Base-by-base conservation (phyloP, 2,888 invertebrate species). In the Liodrosophila aerea region DNA sequence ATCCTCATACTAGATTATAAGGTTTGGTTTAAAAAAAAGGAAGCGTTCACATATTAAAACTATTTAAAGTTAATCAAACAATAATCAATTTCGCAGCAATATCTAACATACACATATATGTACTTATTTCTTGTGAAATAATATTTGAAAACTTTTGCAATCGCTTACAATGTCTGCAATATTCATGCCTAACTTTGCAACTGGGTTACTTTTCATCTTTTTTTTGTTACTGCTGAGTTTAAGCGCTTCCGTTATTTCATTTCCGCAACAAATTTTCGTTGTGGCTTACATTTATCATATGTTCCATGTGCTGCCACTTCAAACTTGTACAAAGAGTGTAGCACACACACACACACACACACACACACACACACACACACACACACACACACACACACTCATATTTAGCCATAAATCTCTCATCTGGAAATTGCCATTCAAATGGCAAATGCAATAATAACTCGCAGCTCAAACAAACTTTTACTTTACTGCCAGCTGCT, bases 371-470 rank as follows among this genome's bases (percentile, higher is more conserved):
- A 5, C 16, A 4, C 15, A 8, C 16, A 33, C 7, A n/a, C n/a
- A n/a, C n/a, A n/a, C n/a, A n/a, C 33, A 22, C 22, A 4, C 22
- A 4, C 22, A 22, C 22, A 33, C 47, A 30, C 41, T 34, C 15
- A 36, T 39, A 22, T 31, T 31, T 30, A 49, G 37, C 18, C 54
- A 60, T 71, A 69, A 69, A 60, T 61, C 57, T 76, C 49, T 30
- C 50, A 44, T 47, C 44, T 40, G 46, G 29, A 53, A 46, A 67
- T 56, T 64, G 52, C 40, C 66, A 74, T 60, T 66, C 60, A 73
- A 73, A 74, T 66, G 58, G 52, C 45, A 81, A 76, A 77, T 77
- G 75, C 82, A 81, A 81, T 76, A 82, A 76, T 76, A 76, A 74
- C 71, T 74, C 77, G 71, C 59, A 61, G 57, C 57, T 64, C 67